Evolutionary conservation across 2,797 vertebrate species (phyloP).

Genomic region (Glossophaga mutica): DNA sequence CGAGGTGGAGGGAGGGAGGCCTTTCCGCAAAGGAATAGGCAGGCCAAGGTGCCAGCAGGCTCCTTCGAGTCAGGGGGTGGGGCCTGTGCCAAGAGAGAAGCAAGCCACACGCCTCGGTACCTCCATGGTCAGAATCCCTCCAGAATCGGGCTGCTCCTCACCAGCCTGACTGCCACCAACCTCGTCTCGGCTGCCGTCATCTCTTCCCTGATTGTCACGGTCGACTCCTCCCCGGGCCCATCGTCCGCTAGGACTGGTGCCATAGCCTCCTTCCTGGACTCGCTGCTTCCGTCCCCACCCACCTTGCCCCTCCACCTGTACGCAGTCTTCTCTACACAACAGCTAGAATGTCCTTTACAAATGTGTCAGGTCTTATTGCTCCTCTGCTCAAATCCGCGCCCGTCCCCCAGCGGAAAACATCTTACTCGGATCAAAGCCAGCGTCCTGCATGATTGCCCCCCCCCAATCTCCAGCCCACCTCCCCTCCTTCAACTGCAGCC

Average conservation of each 20-base stretch:
- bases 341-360: background rate
- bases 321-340: background rate
- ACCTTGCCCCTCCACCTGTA: rapidly evolving
- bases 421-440: background rate
- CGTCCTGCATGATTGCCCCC: rapidly evolving
- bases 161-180: background rate
- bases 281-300: too few species aligned
- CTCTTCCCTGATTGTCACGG: background rate
- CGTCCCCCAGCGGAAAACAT: background rate
- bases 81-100: background rate
- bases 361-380: rapidly evolving
- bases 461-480: background rate
- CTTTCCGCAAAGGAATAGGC: background rate
- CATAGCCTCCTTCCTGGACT: background rate
- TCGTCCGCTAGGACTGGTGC: background rate
- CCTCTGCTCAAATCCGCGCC: background rate
- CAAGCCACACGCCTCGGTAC: background rate
- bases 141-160: background rate
- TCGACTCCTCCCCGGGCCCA: background rate
- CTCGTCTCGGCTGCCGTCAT: rapidly evolving
- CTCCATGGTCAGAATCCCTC: background rate
- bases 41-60: background rate
- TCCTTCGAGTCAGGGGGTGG: background rate
- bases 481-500: background rate
- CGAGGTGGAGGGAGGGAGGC: background rate